Conservation (phyloP, 2,797 vertebrate genomes). For the Lycodopsis pacificus region DNA sequence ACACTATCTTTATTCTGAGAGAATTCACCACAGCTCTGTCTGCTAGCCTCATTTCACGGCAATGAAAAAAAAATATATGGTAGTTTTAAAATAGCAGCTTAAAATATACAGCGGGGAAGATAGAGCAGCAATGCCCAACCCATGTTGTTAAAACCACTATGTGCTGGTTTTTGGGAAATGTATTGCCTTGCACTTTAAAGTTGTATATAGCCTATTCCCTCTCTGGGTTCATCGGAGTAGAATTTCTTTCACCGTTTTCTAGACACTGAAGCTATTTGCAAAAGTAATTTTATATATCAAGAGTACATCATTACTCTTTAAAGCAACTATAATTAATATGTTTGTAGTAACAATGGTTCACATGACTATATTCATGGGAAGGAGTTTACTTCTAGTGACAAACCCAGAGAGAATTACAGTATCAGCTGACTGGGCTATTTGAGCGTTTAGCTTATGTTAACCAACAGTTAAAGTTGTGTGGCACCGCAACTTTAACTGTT, state of each 20-base stretch:
- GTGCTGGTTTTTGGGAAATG: conserved; percentile 66
- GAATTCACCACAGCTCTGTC: conserved; percentile 63
- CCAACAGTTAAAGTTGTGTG: not conserved
- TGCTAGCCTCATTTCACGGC: conserved; percentile 73
- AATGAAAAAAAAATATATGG: conserved; percentile 79
- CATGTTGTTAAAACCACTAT: conserved; percentile 79
- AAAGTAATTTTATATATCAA: conserved; percentile 5
- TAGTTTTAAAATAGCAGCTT: conserved; percentile 79
- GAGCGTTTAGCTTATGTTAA: not conserved
- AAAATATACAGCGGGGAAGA: conserved; percentile 81
- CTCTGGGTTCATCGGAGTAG: conserved; percentile 46
- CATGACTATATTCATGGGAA: not conserved
- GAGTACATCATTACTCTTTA: not conserved
- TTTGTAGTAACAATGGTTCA: not conserved
- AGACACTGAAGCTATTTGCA: conserved; percentile 12
- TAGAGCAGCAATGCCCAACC: conserved; percentile 72
- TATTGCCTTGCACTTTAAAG: conserved; percentile 65
- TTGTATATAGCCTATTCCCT: conserved; percentile 62
- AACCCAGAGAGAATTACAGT: not conserved
- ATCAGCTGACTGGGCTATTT: not conserved
- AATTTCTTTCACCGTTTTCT: conserved; percentile 33
- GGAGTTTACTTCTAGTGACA: not conserved
- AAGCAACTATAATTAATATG: not conserved
- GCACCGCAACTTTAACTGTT: too few relatives aligned
- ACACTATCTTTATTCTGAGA: conserved; percentile 64